These are phyloP conservation scores for Todus mexicanus DNA, from an alignment of 2,797 vertebrate genomes.

Conservation along the genomic window DNA sequence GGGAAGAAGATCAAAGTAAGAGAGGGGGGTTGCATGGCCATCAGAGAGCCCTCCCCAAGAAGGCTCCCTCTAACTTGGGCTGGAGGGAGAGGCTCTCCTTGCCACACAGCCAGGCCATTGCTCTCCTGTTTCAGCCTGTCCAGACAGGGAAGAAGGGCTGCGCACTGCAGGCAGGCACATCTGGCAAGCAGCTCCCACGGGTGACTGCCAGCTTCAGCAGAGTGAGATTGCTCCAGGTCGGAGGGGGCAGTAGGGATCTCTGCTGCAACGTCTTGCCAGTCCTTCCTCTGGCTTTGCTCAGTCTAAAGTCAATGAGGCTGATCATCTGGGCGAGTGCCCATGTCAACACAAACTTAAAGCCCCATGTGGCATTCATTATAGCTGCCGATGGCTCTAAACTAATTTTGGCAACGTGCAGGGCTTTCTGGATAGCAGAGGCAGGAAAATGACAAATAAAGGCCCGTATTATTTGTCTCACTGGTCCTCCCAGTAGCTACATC, in stretches of 20 bases:
- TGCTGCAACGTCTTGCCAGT: neutral
- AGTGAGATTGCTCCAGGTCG: rapidly evolving
- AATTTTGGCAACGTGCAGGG: neutral
- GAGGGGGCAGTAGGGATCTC: neutral
- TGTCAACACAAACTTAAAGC: neutral
- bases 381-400: neutral
- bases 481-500: neutral
- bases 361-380: rapidly evolving
- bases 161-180: neutral
- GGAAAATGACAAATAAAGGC: neutral
- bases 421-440: neutral
- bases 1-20: neutral
- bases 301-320: neutral
- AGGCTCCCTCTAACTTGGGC: neutral
- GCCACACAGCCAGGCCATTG: rapidly evolving
- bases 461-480: neutral
- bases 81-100: neutral
- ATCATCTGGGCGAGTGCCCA: neutral
- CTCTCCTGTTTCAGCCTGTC: neutral
- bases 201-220: neutral
- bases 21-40: neutral
- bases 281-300: rapidly evolving
- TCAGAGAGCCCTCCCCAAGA: rapidly evolving
- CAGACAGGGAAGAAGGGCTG: neutral
- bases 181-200: neutral